A percentile compares a stretch with the other conserved stretches of the same genome.
These are phyloP conservation scores for Sylvilagus floridanus DNA, from an alignment of 2,797 vertebrate genomes.

Conservation along the genomic window DNA sequence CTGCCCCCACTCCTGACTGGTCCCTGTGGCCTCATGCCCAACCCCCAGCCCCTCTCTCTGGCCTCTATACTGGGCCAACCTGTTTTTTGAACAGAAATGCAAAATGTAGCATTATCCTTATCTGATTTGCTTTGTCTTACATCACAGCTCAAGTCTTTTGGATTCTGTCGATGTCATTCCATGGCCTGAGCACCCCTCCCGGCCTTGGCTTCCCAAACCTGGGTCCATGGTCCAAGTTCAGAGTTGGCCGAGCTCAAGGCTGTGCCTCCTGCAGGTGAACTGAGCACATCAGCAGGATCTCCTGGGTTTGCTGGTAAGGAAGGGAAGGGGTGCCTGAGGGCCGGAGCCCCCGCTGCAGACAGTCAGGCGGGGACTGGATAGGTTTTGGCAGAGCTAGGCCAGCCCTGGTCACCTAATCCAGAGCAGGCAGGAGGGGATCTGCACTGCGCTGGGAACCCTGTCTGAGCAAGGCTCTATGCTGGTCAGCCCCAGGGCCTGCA, in stretches of 20 bases:
- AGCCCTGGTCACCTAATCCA: neutral
- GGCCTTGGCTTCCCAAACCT: constrained; percentile 4
- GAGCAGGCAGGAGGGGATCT: too few species aligned
- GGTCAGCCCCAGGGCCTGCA: neutral
- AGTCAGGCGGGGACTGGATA: neutral
- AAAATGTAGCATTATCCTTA: neutral
- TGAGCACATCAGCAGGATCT: neutral
- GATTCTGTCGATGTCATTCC: neutral
- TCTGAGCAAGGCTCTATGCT: too few species aligned
- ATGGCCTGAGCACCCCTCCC: neutral
- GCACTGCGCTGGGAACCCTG: too few species aligned
- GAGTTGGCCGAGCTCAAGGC: neutral
- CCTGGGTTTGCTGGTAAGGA: neutral
- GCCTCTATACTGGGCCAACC: neutral
- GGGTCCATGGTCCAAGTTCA: neutral
- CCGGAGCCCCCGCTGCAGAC: too few species aligned
- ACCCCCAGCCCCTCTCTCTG: neutral
- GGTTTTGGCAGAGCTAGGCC: constrained; percentile 8
- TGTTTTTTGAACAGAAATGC: neutral
- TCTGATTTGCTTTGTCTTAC: neutral
- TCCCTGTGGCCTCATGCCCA: constrained; percentile 41
- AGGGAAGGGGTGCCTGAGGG: neutral
- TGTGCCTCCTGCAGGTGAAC: neutral
- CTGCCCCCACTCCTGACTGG: constrained; percentile 26
- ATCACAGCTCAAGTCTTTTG: neutral